Percentiles rank a stretch among this genome's conserved stretches.
Evolutionary conservation across 2,888 invertebrate genomes (phyloP).

Genomic region (Eupithecia tripunctaria): DNA sequence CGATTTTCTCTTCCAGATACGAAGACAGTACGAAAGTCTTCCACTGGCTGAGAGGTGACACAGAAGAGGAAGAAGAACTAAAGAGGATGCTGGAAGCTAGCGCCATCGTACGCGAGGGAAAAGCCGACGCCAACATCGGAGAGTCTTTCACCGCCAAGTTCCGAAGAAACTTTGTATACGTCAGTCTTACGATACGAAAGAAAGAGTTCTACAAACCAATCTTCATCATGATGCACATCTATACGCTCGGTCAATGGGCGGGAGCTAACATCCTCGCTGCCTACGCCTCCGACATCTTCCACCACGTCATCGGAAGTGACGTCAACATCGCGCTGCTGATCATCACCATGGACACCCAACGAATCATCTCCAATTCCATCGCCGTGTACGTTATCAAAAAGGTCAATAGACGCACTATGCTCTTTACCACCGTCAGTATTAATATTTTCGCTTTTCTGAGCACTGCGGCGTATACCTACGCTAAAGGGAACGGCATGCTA

Average conservation of each 20-base stretch:
- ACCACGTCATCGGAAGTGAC: conserved; percentile 59
- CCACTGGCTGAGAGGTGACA: conserved; percentile 79
- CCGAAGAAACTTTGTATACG: conserved; percentile 48
- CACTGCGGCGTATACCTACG: conserved; percentile 65
- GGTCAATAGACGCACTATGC: conserved; percentile 66
- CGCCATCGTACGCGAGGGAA: conserved; percentile 57
- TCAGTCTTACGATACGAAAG: conserved; percentile 49
- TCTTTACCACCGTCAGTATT: conserved; percentile 61
- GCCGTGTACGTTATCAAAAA: conserved; percentile 70
- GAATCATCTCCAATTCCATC: conserved; percentile 64
- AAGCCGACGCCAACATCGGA: conserved; percentile 51
- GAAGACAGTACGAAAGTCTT: conserved; percentile 81
- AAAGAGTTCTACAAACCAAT: conserved; percentile 61
- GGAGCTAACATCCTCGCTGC: conserved; percentile 53
- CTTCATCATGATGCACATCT: conserved; percentile 59
- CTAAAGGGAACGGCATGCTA: conserved; percentile 44
- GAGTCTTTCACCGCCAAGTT: conserved; percentile 48
- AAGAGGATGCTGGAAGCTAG: conserved; percentile 63
- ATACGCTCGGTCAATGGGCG: conserved; percentile 51
- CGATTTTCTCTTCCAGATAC: conserved; percentile 37
- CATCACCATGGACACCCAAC: conserved; percentile 66
- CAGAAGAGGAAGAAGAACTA: conserved; percentile 64
- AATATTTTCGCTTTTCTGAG: conserved; percentile 62
- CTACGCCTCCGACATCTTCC: conserved; percentile 60
- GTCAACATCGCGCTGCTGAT: conserved; percentile 61